Percentiles rank a stretch among this genome's conserved stretches.
Evolutionary conservation across 2,888 invertebrate species (phyloP).

Genomic region (Pristionchus maxplancki): DNA sequence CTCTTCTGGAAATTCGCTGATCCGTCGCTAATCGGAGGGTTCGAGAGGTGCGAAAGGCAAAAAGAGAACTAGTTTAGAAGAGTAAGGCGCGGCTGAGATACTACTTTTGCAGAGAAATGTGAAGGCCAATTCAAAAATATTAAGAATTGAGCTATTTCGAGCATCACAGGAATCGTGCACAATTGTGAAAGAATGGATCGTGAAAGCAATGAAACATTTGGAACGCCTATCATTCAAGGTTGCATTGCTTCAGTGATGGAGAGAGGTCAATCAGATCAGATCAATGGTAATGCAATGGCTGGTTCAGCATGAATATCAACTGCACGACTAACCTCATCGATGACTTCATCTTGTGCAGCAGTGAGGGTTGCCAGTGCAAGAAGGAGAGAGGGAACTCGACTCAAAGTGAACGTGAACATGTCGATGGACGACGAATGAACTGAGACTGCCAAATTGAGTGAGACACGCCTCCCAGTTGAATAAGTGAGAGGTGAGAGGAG

Average conservation of each 20-base stretch:
- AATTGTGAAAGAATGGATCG: neutral
- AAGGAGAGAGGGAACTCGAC: neutral
- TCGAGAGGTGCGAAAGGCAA: slow-evolving; percentile 8
- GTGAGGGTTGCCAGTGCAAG: neutral
- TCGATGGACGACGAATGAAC: neutral
- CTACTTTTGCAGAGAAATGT: neutral
- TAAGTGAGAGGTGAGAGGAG: neutral
- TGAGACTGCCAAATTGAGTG: slow-evolving; percentile 2
- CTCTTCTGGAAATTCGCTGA: slow-evolving; percentile 19
- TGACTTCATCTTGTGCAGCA: slow-evolving; percentile 30
- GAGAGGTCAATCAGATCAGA: neutral
- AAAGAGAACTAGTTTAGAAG: neutral
- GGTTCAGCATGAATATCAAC: neutral
- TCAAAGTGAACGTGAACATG: neutral
- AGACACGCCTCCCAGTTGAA: slow-evolving; percentile 15
- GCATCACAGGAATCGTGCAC: neutral
- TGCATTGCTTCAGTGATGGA: neutral
- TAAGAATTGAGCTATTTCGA: neutral
- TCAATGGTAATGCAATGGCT: neutral
- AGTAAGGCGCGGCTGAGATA: neutral
- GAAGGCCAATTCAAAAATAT: neutral
- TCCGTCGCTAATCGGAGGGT: neutral
- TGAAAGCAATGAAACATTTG: neutral
- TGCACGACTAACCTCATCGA: neutral
- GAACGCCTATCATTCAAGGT: slow-evolving; percentile 35